These are phyloP conservation scores for Pyrrhia umbra DNA, from an alignment of 2,888 invertebrate species.

Conservation along the genomic window DNA sequence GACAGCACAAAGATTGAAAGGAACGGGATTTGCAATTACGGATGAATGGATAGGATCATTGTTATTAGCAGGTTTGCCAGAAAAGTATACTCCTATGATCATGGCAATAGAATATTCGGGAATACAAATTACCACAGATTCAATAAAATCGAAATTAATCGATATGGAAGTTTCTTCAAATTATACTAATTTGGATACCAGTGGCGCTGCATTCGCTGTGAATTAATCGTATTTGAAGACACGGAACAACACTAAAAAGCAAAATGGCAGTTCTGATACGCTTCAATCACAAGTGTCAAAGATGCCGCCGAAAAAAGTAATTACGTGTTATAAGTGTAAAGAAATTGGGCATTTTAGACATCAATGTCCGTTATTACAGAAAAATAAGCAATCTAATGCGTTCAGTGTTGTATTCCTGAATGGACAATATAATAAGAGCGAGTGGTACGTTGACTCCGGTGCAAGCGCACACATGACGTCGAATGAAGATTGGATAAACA, in stretches of 20 bases:
- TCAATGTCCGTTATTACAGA: slow-evolving; percentile 6
- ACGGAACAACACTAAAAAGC: background rate
- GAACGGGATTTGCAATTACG: slow-evolving; percentile 53
- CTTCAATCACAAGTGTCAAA: background rate
- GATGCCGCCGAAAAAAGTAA: background rate
- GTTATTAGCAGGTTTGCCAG: slow-evolving; percentile 11
- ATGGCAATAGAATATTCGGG: slow-evolving; percentile 4
- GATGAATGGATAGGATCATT: slow-evolving; percentile 48
- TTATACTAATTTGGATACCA: no score
- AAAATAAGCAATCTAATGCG: slow-evolving; percentile 4
- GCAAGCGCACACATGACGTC: no score
- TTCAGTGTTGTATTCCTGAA: no score
- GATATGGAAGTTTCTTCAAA: slow-evolving; percentile 16
- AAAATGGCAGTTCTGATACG: background rate
- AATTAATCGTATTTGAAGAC: background rate
- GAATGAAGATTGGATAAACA: background rate
- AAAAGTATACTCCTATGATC: slow-evolving; percentile 11
- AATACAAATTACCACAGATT: slow-evolving; percentile 4
- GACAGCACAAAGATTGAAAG: slow-evolving; percentile 50
- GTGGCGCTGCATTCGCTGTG: slow-evolving; percentile 5
- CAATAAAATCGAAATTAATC: slow-evolving; percentile 6
- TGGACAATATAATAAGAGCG: no score
- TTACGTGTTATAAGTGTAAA: slow-evolving; percentile 7
- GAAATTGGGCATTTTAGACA: slow-evolving; percentile 5
- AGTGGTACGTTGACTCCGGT: no score